Conservation (phyloP, 2,113 vertebrate species). For the Hylia prasina region DNA sequence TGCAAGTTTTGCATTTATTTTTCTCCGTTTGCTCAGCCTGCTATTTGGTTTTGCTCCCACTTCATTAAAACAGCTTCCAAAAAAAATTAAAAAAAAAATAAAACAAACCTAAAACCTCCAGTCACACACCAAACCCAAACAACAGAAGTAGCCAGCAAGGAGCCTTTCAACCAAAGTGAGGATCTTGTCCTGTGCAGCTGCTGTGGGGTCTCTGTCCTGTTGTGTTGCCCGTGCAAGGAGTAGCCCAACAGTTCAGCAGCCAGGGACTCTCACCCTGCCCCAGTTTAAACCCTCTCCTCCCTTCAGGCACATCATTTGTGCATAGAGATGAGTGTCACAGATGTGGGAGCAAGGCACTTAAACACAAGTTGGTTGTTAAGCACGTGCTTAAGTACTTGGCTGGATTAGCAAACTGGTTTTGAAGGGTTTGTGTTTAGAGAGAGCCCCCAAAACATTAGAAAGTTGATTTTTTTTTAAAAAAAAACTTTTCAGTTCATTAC, state of each 20-base stretch:
- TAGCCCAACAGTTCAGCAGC: background rate
- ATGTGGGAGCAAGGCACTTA: background rate
- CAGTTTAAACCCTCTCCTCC: background rate
- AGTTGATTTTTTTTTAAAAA: constrained; percentile 54
- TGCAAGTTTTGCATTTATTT: constrained; percentile 57
- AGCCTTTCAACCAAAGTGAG: background rate
- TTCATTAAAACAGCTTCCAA: constrained; percentile 55
- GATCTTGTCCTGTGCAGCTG: background rate
- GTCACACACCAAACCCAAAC: background rate
- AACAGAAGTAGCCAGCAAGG: constrained; percentile 29
- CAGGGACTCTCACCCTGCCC: background rate
- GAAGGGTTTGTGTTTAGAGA: constrained; percentile 64
- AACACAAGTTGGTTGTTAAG: background rate
- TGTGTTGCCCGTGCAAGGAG: background rate
- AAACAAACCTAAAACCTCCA: background rate
- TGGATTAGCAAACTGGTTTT: constrained; percentile 28
- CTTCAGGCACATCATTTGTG: background rate
- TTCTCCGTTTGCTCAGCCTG: constrained; percentile 46
- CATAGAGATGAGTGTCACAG: background rate
- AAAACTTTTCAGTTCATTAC: constrained; percentile 63
- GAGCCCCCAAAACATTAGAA: constrained; percentile 52
- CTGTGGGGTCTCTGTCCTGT: background rate
- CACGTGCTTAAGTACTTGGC: background rate
- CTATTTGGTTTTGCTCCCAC: constrained; percentile 57
- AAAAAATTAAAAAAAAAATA: background rate